A percentile compares a stretch with the other conserved stretches of the same genome.
Conservation (phyloP, 2,113 vertebrate species). For the Origma solitaria region DNA sequence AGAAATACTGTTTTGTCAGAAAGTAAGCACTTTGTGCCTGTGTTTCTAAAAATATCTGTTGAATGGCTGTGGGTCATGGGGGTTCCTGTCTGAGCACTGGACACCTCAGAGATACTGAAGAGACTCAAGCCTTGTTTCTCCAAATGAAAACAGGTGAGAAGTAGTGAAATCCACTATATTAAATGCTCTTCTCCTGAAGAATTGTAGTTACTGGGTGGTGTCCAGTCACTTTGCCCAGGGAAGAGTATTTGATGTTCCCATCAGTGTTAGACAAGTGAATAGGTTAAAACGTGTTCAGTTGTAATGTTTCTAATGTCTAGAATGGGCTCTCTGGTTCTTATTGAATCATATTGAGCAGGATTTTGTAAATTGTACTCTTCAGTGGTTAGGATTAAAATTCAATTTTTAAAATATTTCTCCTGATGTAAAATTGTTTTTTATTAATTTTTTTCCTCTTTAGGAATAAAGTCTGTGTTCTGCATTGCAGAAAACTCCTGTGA, state of each 20-base stretch:
- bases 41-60: neutral
- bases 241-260: neutral
- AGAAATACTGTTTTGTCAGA: neutral
- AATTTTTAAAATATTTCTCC: neutral
- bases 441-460: conserved; percentile 3
- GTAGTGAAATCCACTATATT: neutral
- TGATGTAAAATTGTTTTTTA: neutral
- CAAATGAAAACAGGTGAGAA: neutral
- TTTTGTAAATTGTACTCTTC: neutral
- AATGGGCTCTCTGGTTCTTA: neutral
- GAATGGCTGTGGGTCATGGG: neutral
- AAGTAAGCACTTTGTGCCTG: neutral
- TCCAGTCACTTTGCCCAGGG: neutral
- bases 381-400: neutral
- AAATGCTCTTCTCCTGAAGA: neutral
- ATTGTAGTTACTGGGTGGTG: neutral
- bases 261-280: neutral
- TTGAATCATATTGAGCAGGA: neutral
- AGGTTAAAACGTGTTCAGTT: neutral
- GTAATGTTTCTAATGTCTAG: neutral
- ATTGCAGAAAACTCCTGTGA: conserved; percentile 9
- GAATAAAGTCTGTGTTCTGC: conserved; percentile 25
- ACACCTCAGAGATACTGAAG: neutral
- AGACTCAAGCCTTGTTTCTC: neutral
- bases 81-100: neutral